Base-by-base conservation (phyloP, 2,797 vertebrate genomes). In the Brachyrhaphis roseni region DNA sequence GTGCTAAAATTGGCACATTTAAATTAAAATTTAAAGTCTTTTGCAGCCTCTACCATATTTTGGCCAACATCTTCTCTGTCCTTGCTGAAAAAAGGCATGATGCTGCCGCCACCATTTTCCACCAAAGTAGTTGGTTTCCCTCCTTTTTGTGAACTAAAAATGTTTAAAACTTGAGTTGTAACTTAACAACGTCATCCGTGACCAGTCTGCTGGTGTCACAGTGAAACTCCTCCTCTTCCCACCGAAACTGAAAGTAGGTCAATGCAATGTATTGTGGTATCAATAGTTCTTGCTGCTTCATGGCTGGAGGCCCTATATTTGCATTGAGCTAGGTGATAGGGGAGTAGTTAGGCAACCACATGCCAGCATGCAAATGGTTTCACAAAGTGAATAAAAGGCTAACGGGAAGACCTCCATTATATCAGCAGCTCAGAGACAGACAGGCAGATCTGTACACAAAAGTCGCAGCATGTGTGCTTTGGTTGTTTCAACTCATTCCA, bases 341-440 rank as follows among this genome's bases (percentile, higher is more conserved):
- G 28, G 43, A 49, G 20, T 8, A 34, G 57, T 34, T 34, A 39
- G 26, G 31, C 41, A 68, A 41, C 45, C 46, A 68, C 53, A 51
- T 68, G 12, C 46, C 15, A 68, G 31, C 26, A 77, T 77, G 75
- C 75, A 77, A 77, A 77, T 77, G 13, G 23, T 49, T 45, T 66
- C 11, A 76, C 10, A n/a, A 20, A 2, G 31, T 16, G 5, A 10
- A 26, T 26, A 49, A 47, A 36, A n/a, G 13, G 3, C 34, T 36
- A 51, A 51, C 34, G 18, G 49, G 36, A 26, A 55, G 3, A 41
- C 12, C 34, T 39, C 36, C 1, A 26, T n/a, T n/a, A 26, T 74
- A 26, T 39, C 36, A 41, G 53, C 72, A 49, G 31, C 46, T 73
- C 46, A 51, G 26, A 43, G 26, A 41, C 74, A 45, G 39, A 5